Evolutionary conservation across 1,140 invertebrate species (phyloP), one percentile per base, ranked within the genome.

Genomic region (Drosophila trapezifrons): DNA sequence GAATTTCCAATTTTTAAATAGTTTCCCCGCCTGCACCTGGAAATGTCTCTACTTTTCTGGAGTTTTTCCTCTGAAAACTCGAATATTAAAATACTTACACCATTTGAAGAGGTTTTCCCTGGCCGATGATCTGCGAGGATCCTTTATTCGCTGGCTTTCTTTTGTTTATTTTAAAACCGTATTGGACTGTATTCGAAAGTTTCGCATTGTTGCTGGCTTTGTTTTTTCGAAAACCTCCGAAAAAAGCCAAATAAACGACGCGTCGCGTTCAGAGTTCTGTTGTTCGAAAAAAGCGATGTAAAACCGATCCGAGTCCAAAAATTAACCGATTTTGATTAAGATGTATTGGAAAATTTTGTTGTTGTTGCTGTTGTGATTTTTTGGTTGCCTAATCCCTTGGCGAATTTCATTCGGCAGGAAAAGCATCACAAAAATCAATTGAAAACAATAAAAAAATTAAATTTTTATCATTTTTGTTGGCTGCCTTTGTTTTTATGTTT

Each of bases 381-480:
- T 71, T 55, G 37, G 37, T 42, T 70, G 63, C 66, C 29, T 40
- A 37, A 58, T 72, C 45, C 74, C 52, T 70, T 37, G 9, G 46
- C 70, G 82, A 86, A 85, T 85, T 86, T 55, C n/a, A 79, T 76
- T 86, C 76, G 67, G 35, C 62, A 69, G 52, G 75, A 81, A 76
- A 78, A 59, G 62, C 73, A 87, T 76, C 79, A 87, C 84, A 79
- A 82, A 77, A 80, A 77, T 73, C 17, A 73, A 73, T 72, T 38
- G 42, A 59, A 79, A 87, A 86, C 79, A 87, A 87, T 70, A 87
- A 87, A 87, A 87, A 87, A 87, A 76, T 84, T 78, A 13, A 64
- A 65, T 77, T 83, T 84, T 65, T 67, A 71, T 75, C 70, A 78
- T 56, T 81, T 57, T 40, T 74, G 18, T 37, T 54, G 49, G 17